Evolutionary conservation across 2,113 vertebrate species (phyloP).

Genomic region (Crotalus horridus): DNA sequence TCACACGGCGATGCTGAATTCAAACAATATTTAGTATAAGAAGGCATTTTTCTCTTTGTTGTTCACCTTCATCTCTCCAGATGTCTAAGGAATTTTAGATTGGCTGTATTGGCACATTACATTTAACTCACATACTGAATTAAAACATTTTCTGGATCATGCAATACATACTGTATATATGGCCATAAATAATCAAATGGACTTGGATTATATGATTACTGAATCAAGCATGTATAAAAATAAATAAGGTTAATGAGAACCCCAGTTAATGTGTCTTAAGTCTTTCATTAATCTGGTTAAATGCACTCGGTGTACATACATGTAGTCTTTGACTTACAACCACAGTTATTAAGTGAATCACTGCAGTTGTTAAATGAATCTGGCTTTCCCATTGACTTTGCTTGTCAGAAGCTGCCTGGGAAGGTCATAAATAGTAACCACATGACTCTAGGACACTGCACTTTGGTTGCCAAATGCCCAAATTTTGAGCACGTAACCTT

Average conservation of each 20-base stretch:
- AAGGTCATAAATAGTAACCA: not conserved
- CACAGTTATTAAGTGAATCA: not conserved
- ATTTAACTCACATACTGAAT: not conserved
- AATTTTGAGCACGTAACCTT: not conserved
- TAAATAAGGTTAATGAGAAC: not conserved
- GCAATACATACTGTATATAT: not conserved
- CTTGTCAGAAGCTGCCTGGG: not conserved
- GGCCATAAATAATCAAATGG: not conserved
- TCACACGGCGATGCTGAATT: not conserved
- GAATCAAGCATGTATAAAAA: not conserved
- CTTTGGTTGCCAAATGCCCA: not conserved
- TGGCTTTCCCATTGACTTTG: not conserved
- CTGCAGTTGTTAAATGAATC: not conserved
- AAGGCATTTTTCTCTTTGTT: not conserved
- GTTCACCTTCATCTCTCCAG: not conserved
- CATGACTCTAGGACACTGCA: not conserved
- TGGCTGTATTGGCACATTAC: not conserved
- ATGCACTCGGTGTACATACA: not conserved
- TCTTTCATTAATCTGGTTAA: not conserved
- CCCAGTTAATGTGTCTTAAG: not conserved
- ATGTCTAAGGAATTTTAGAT: not conserved
- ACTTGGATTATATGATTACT: not conserved
- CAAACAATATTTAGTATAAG: not conserved
- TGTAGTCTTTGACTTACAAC: not conserved
- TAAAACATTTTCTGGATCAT: not conserved